Percentiles rank a stretch among this genome's conserved stretches.
phyloP scores from a whole-genome alignment of 2,888 invertebrate species.

The Aphelenchoides bicaudatus region DNA sequence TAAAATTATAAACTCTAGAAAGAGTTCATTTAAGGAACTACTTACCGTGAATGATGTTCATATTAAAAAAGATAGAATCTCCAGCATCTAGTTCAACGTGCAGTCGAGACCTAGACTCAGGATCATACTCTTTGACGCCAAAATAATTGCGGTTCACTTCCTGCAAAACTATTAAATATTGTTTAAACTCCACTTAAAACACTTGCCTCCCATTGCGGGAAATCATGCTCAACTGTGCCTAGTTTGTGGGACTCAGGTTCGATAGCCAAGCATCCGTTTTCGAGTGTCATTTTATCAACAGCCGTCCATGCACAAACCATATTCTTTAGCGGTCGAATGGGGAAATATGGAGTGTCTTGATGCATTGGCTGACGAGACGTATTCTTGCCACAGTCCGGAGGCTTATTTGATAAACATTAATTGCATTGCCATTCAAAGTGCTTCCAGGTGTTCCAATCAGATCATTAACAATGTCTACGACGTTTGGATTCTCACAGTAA shows the following conservation, averaged over 20 bases:
- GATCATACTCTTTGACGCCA: too few species aligned
- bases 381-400: constrained; percentile 69
- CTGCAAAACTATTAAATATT: too few species aligned
- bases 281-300: constrained; percentile 70
- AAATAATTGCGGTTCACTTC: too few species aligned
- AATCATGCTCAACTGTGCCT: constrained; percentile 70
- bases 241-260: constrained; percentile 74
- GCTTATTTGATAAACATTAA: constrained; percentile 86
- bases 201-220: constrained; percentile 70
- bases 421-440: constrained; percentile 69
- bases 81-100: too few species aligned
- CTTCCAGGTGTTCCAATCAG: constrained; percentile 66
- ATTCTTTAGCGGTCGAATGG: constrained; percentile 73
- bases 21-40: too few species aligned
- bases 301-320: constrained; percentile 84
- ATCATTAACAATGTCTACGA: constrained; percentile 72
- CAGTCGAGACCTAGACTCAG: too few species aligned
- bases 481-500: constrained; percentile 68
- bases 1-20: too few species aligned
- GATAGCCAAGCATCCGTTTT: constrained; percentile 79
- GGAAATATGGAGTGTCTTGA: constrained; percentile 81
- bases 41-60: too few species aligned
- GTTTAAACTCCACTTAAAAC: too few species aligned
- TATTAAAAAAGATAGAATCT: too few species aligned
- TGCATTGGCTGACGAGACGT: constrained; percentile 64